Conservation (phyloP, 2,113 vertebrate genomes). For the Mus spicilegus region DNA sequence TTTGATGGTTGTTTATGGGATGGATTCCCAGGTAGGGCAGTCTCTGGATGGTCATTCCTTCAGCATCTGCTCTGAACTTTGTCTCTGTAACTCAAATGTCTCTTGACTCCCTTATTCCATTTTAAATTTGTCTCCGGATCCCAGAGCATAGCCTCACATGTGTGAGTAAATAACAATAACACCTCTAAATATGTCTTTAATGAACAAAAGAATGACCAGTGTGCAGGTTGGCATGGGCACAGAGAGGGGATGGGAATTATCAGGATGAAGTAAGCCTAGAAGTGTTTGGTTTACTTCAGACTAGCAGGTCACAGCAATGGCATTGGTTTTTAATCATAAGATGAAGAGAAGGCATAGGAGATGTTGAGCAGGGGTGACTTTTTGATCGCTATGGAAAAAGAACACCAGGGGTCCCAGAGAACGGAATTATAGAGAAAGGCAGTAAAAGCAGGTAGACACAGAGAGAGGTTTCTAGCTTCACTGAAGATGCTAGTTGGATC, state of each 20-base stretch:
- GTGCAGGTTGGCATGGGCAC: accelerated
- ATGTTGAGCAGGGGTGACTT: not conserved
- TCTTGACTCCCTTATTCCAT: not conserved
- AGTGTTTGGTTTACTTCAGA: too few species aligned
- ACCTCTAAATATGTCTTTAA: too few species aligned
- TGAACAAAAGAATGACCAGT: accelerated
- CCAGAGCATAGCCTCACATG: too few species aligned
- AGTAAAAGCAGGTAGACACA: not conserved
- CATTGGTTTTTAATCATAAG: not conserved
- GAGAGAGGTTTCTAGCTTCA: not conserved
- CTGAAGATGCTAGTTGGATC: not conserved
- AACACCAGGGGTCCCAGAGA: not conserved
- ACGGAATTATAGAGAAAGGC: not conserved
- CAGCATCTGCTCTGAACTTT: too few species aligned
- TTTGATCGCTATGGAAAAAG: not conserved
- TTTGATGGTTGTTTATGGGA: too few species aligned
- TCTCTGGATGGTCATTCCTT: too few species aligned
- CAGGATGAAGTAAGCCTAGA: not conserved
- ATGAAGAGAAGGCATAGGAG: not conserved
- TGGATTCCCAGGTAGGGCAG: too few species aligned
- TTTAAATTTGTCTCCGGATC: not conserved
- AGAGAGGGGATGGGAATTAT: not conserved
- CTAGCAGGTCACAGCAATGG: not conserved
- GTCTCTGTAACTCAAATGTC: too few species aligned
- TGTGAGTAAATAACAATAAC: not conserved